Evolutionary conservation across 2,888 invertebrate genomes (phyloP), one percentile per base, ranked within the genome.

Genomic region (Yponomeuta plumbellus): DNA sequence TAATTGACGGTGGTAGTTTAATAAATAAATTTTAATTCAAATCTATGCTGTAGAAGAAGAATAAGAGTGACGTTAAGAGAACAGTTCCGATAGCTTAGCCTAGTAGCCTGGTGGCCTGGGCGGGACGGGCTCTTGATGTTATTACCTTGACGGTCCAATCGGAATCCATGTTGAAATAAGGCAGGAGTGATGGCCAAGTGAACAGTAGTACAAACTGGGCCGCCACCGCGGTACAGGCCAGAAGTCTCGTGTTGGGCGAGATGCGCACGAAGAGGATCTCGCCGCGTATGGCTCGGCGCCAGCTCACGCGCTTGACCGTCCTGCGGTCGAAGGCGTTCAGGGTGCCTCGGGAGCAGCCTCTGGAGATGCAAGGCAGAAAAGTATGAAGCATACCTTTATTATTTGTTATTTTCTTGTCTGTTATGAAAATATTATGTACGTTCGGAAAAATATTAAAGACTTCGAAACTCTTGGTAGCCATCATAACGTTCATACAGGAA

Each of bases 181-280:
- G 67, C 52, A 78, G 68, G 4, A 88, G 73, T 0, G 67, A 66
- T 0, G 90, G 89, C 90, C 90, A 90, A 1, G 76, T 69, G 11
- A 85, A 71, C 0, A 90, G 68, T 44, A 78, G 65, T 0, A 86
- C 79, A 0, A 69, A 63, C 1, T 74, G 68, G 0, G 77, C 73
- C 22, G 80, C 77, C 5, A 86, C 70, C 0, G 75, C 69, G 0
- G 76, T 70, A 0, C 76, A 83, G 0, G 87, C 83, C 2, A 86
- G 77, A 71, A 77, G 86, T 0, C 90, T 76, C 0, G 89, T 81
- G 70, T 91, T 80, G 0, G 90, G 90, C 0, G 90, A 88, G 39
- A 91, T 80, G 13, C 81, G 72, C 1, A 81, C 78, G 0, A 76
- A 70, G 3, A 78, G 71, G 17, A 86, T 74, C 0, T 81, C 72